These are phyloP conservation scores for Acanthosepion esculentum DNA, from an alignment of 2,888 invertebrate species.

Conservation along the genomic window DNA sequence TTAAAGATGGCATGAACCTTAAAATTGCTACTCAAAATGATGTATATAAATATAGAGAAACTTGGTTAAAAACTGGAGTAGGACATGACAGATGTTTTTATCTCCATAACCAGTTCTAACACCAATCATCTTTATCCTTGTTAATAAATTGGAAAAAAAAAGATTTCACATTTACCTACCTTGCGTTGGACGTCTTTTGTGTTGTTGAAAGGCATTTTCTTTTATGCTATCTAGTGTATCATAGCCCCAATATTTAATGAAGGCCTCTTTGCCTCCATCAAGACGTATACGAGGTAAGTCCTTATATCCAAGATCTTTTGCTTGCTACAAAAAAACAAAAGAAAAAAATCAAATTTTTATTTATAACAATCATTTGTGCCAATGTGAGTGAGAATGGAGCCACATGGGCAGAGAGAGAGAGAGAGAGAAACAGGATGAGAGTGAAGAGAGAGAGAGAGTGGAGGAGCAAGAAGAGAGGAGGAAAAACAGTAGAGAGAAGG, in stretches of 20 bases:
- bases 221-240: slow-evolving; percentile 76
- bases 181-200: not conserved
- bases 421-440: not conserved
- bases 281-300: slow-evolving; percentile 82
- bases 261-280: slow-evolving; percentile 81
- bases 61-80: too few relatives aligned
- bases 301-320: slow-evolving; percentile 47
- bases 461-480: not conserved
- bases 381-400: not conserved
- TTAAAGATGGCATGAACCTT: too few relatives aligned
- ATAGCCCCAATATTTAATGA: slow-evolving; percentile 81
- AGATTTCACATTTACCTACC: not conserved
- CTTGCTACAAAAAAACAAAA: not conserved
- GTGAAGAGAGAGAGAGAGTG: not conserved
- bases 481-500: too few relatives aligned
- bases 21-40: too few relatives aligned
- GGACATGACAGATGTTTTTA: too few relatives aligned
- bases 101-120: not conserved
- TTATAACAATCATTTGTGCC: not conserved
- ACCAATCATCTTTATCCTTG: not conserved
- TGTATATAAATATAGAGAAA: too few relatives aligned
- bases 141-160: not conserved
- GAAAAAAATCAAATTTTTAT: not conserved
- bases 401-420: too few relatives aligned
- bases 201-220: slow-evolving; percentile 63